Evolutionary conservation across 30 jellyfish, hydroid and myxozoan species (phyloP).

Genomic region (Mastigias papua): DNA sequence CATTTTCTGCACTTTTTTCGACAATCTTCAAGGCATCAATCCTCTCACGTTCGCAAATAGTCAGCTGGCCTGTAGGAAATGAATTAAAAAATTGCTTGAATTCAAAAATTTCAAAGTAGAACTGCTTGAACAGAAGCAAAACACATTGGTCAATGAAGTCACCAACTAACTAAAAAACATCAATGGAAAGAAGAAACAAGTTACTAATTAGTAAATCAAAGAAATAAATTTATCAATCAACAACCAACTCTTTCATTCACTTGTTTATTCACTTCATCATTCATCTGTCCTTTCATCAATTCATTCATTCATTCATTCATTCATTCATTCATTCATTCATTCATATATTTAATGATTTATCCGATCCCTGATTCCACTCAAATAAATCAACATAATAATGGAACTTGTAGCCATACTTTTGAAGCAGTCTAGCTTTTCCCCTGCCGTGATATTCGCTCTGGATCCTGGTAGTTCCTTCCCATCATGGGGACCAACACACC

Average conservation of each 20-base stretch:
- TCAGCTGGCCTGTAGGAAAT: slow-evolving; percentile 24
- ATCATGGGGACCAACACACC: slow-evolving; percentile 90
- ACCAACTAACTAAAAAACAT: too few relatives aligned
- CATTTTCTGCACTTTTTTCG: not conserved
- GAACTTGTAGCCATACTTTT: slow-evolving; percentile 29
- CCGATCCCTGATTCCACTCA: not conserved
- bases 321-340: not conserved
- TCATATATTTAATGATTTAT: not conserved
- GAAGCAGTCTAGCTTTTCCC: slow-evolving; percentile 77
- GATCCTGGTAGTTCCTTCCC: slow-evolving; percentile 87
- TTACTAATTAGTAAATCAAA: too few relatives aligned
- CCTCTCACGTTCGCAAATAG: slow-evolving; percentile 55
- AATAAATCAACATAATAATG: not conserved
- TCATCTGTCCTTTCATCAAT: not conserved
- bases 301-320: not conserved
- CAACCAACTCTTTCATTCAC: not conserved
- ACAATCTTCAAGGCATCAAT: slow-evolving; percentile 33
- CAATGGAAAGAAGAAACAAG: not conserved
- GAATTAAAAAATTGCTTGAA: not conserved
- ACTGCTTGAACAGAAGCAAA: too few relatives aligned
- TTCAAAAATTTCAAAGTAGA: not conserved
- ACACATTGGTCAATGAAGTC: too few relatives aligned
- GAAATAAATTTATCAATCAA: too few relatives aligned
- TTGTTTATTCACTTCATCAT: not conserved
- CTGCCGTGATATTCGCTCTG: slow-evolving; percentile 48